Evolutionary conservation across 1,140 invertebrate genomes (phyloP).

Genomic region (Oryzaephilus surinamensis): DNA sequence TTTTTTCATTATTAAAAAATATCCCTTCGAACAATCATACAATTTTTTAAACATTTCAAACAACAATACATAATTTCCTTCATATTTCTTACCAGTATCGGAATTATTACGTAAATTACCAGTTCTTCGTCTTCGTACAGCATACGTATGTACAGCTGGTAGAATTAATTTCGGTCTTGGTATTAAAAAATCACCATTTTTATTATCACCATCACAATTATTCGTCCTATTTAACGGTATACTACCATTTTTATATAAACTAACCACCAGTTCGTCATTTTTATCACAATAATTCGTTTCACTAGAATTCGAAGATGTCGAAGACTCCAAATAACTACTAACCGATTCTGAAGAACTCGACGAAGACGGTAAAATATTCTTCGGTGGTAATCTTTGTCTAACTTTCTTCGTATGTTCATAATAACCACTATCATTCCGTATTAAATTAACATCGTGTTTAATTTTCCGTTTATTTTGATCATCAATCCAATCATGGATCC

Average conservation of each 20-base stretch:
- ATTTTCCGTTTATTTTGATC: conserved; percentile 27
- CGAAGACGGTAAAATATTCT: conserved; percentile 23
- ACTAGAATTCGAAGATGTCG: conserved; percentile 7
- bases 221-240: conserved; percentile 29
- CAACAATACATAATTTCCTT: conserved; percentile 7
- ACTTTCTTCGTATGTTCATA: conserved; percentile 10
- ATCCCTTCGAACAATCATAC: too few species aligned
- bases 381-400: conserved; percentile 29
- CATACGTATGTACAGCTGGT: conserved; percentile 77
- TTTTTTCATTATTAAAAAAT: too few species aligned
- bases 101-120: conserved; percentile 45
- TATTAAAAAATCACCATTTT: conserved; percentile 54
- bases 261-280: conserved; percentile 30
- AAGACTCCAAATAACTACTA: background rate
- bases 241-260: conserved; percentile 31
- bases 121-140: conserved; percentile 62
- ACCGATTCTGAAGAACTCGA: conserved; percentile 1
- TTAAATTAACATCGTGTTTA: conserved; percentile 2
- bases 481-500: conserved; percentile 29
- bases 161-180: conserved; percentile 75
- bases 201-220: background rate
- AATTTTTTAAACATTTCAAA: too few species aligned
- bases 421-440: conserved; percentile 1
- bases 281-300: background rate
- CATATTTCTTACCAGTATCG: background rate